Percentiles rank a stretch among this genome's conserved stretches.
Conservation (phyloP, 2,113 vertebrate species). For the Athene cunicularia region DNA sequence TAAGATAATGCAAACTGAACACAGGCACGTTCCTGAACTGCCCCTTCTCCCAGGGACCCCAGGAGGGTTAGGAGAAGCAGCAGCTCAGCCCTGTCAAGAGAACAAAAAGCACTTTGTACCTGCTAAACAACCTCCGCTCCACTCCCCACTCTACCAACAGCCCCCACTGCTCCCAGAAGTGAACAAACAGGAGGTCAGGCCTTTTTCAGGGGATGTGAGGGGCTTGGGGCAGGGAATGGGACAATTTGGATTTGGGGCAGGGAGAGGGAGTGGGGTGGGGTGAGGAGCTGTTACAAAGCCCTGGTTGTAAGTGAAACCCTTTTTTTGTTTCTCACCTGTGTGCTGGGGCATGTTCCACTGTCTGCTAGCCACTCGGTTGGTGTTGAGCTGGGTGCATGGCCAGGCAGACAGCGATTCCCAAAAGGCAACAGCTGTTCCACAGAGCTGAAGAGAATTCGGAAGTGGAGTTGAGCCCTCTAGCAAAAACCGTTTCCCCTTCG, state of each 20-base stretch:
- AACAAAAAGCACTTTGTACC: conserved; percentile 16
- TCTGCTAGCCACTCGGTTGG: neutral
- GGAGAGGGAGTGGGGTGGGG: neutral
- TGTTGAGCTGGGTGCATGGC: neutral
- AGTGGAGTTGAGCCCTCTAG: neutral
- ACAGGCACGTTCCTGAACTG: neutral
- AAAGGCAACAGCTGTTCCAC: neutral
- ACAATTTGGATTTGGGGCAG: neutral
- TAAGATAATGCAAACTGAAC: neutral
- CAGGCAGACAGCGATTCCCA: neutral
- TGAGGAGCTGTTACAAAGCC: neutral
- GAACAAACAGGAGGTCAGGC: neutral
- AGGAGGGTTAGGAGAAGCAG: neutral
- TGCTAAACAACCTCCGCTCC: neutral
- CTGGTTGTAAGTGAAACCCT: neutral
- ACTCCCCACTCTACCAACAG: neutral
- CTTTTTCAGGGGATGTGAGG: neutral
- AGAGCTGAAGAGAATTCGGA: neutral
- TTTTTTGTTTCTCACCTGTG: neutral
- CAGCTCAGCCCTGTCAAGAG: neutral
- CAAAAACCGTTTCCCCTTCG: neutral
- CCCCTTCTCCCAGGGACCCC: neutral
- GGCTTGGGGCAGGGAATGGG: neutral
- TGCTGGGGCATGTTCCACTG: neutral
- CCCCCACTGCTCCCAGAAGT: neutral